Conservation (phyloP, 1,140 invertebrate genomes). For the Panagrolaimus sp. region DNA sequence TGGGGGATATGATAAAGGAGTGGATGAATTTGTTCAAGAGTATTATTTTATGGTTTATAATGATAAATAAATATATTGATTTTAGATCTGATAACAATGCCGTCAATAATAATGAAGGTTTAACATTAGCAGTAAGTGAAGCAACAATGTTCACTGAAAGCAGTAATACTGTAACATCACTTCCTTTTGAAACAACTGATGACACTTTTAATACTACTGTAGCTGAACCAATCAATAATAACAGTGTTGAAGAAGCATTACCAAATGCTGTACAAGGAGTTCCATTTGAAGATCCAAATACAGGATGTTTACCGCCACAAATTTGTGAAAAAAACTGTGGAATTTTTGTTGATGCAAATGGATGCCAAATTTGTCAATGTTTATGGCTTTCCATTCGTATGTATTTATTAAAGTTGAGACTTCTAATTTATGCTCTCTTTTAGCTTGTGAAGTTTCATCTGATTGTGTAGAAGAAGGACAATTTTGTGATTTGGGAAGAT, state of each 20-base stretch:
- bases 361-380: conserved; percentile 31
- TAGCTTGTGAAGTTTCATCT: conserved; percentile 22
- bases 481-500: conserved; percentile 32
- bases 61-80: too few species aligned
- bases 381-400: conserved; percentile 28
- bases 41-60: too few species aligned
- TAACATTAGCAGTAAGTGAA: neutral
- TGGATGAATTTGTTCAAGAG: too few species aligned
- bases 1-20: too few species aligned
- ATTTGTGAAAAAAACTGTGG: conserved; percentile 31
- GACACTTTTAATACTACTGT: too few species aligned
- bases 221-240: neutral
- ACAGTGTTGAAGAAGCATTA: neutral
- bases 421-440: neutral
- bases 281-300: neutral
- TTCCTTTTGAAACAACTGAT: neutral
- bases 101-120: too few species aligned
- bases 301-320: conserved; percentile 21
- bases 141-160: neutral
- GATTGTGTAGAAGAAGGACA: conserved; percentile 28
- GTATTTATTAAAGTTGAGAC: neutral
- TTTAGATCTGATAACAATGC: too few species aligned
- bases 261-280: neutral
- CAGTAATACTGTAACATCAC: too few species aligned
- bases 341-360: conserved; percentile 23